Conservation (phyloP, 2,113 vertebrate genomes). For the Poicephalus meyeri region DNA sequence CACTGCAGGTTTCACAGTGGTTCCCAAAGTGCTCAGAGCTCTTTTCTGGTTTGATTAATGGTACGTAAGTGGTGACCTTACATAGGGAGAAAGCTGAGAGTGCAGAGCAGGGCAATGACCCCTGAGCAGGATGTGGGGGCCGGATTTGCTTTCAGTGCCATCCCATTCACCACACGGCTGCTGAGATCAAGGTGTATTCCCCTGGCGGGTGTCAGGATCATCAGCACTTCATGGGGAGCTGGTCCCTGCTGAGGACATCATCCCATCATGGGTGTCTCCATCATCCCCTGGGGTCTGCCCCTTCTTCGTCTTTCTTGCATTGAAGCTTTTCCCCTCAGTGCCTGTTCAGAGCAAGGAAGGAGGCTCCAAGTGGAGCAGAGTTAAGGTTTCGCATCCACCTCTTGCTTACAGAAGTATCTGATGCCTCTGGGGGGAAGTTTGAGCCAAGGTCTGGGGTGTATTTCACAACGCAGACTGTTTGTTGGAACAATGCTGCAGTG, state of each 20-base stretch:
- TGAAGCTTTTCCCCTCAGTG: background rate
- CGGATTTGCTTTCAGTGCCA: background rate
- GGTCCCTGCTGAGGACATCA: background rate
- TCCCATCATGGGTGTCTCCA: background rate
- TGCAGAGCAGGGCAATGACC: background rate
- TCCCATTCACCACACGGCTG: background rate
- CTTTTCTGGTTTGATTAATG: background rate
- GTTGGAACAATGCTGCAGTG: background rate
- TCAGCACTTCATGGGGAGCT: background rate
- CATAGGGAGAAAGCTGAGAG: background rate
- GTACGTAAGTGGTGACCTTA: accelerated
- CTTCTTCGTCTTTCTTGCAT: background rate
- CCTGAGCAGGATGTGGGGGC: background rate
- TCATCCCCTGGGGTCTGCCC: background rate
- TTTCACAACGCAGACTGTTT: background rate
- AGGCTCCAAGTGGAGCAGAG: background rate
- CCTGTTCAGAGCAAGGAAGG: background rate
- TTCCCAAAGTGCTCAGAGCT: background rate
- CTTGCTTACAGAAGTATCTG: background rate
- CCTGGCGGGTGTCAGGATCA: background rate
- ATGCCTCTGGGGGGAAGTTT: background rate
- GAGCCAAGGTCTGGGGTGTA: background rate
- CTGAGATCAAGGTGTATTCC: accelerated
- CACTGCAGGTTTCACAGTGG: background rate
- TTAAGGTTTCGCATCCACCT: background rate